These are phyloP conservation scores for Ivindomyrus marchei DNA, from an alignment of 2,113 vertebrate species.

Conservation along the genomic window DNA sequence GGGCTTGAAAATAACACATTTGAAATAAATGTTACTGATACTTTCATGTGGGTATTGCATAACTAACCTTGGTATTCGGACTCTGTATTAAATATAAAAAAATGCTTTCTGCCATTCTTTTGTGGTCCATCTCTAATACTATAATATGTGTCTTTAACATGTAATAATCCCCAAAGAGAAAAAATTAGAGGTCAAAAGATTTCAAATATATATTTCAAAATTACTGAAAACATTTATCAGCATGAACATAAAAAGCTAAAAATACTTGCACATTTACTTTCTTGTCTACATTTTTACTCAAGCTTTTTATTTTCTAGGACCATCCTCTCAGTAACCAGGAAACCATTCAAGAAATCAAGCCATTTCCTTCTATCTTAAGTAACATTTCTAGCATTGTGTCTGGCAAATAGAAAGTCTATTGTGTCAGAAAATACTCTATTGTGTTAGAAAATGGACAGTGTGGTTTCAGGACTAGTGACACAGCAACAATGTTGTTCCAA, in stretches of 20 bases:
- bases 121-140: not conserved
- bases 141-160: not conserved
- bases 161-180: not conserved
- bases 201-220: not conserved
- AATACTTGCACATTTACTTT: not conserved
- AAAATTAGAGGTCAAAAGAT: not conserved
- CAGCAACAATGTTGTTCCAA: not conserved
- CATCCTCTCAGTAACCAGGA: not conserved
- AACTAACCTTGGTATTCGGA: not conserved
- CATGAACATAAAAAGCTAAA: not conserved
- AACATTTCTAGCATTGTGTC: not conserved
- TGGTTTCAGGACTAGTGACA: not conserved
- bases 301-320: not conserved
- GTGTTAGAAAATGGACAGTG: not conserved
- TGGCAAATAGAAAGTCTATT: not conserved
- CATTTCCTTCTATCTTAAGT: not conserved
- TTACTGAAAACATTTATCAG: not conserved
- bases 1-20: not conserved
- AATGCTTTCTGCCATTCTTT: not conserved
- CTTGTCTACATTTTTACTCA: not conserved
- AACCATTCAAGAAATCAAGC: not conserved
- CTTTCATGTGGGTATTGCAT: not conserved
- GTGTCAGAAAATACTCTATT: not conserved
- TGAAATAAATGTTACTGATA: not conserved
- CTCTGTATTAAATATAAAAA: not conserved